Base-by-base conservation (phyloP, 2,888 invertebrate species). In the Thereva nobilitata region DNA sequence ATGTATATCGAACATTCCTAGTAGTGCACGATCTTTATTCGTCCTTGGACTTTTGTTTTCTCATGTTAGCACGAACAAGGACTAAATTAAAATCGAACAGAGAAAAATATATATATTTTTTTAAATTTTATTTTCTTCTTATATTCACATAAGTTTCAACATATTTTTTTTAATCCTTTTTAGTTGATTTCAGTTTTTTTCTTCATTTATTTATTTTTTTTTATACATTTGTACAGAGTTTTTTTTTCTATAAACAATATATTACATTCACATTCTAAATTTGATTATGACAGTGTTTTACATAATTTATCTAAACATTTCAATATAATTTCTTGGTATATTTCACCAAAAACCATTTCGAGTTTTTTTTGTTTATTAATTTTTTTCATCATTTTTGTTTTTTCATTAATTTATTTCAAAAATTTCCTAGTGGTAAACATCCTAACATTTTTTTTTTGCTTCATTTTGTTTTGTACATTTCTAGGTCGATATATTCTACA, bases 61-160 rank as follows among this genome's bases (percentile, higher is more conserved):
- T 8, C 4, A 47, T 47, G 5, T 47, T 12, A 12, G 4, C 10
- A 47, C 5, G 5, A 6, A 47, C 47, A 47, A 47, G 12, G 8
- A 50, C 2, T 4, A 34, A 50, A 12, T 10, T 12, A 50, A 50
- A 50, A 50, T 50, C 12, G 10, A 7, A 8, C 12, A 57, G 23
- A 23, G 2, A 61, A 40, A n/a, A 12, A 41, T 41, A 23, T 9
- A 4, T 37, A n/a, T n/a, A n/a, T 45, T 52, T 42, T 63, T 52
- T 63, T 52, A 52, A 42, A 42, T 63, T 41, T 63, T 42, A 42
- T 63, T 63, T 50, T 52, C 52, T 52, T 55, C 47, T 59, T 59
- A 45, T 59, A 63, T 52, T 63, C 63, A 63, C 63, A 63, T 42
- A 63, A 63, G 50, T 52, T 63, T 63, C 42, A 63, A 63, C 63